These are phyloP conservation scores for Chloropsis cyanopogon DNA, from an alignment of 2,113 vertebrate species.

Conservation along the genomic window DNA sequence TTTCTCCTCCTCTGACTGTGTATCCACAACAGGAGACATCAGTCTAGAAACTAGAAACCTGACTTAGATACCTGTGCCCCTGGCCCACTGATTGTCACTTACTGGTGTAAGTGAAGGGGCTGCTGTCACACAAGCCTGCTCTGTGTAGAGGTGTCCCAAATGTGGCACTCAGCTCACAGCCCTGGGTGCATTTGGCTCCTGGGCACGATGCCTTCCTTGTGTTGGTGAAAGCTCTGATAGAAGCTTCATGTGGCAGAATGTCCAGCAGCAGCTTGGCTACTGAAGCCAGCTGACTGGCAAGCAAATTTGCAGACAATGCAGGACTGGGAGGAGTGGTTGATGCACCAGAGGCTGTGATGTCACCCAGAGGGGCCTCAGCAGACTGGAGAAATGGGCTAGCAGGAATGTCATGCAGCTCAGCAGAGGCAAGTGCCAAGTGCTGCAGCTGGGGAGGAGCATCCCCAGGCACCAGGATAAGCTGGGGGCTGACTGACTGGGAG, in stretches of 20 bases:
- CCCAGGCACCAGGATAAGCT: not conserved
- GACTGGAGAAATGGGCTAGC: not conserved
- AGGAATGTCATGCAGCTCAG: not conserved
- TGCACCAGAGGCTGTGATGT: not conserved
- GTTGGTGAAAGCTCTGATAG: not conserved
- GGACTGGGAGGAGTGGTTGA: not conserved
- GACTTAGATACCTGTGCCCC: not conserved
- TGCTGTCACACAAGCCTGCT: not conserved
- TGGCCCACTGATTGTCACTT: not conserved
- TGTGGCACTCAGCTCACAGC: not conserved
- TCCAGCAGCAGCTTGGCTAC: not conserved
- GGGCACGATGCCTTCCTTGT: rapidly evolving
- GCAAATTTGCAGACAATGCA: not conserved
- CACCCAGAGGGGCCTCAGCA: rapidly evolving
- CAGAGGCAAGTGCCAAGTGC: not conserved
- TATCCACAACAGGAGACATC: not conserved
- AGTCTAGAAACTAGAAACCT: not conserved
- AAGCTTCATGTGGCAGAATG: not conserved
- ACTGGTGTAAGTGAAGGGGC: not conserved
- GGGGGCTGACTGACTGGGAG: not conserved
- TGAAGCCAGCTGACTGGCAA: not conserved
- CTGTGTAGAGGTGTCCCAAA: not conserved
- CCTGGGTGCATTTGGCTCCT: not conserved
- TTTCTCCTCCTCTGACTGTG: too few relatives aligned
- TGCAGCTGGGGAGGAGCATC: not conserved